These are phyloP conservation scores for Orthonychiurus folsomi DNA, from an alignment of 2,888 invertebrate genomes.

Conservation along the genomic window DNA sequence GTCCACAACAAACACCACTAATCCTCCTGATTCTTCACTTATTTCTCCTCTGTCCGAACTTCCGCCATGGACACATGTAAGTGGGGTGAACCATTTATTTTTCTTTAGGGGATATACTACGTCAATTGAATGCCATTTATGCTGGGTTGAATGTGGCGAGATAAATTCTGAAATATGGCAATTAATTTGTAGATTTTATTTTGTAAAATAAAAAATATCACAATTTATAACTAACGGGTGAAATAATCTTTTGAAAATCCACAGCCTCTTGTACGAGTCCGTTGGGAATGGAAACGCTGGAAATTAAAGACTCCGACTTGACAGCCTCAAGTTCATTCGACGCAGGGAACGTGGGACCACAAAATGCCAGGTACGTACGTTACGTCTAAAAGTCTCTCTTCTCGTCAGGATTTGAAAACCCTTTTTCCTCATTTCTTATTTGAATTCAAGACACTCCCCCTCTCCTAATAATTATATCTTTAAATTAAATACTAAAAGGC, in stretches of 20 bases:
- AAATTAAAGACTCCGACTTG: conserved; percentile 55
- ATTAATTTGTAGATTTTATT: too few relatives aligned
- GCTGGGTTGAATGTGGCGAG: too few relatives aligned
- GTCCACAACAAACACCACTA: background rate
- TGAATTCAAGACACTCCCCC: background rate
- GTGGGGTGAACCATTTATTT: too few relatives aligned
- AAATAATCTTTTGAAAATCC: background rate
- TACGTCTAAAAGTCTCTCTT: too few relatives aligned
- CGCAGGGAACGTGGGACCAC: conserved; percentile 56
- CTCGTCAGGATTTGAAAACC: background rate
- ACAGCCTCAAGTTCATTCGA: conserved; percentile 58
- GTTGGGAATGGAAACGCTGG: conserved; percentile 58
- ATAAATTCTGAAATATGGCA: too few relatives aligned
- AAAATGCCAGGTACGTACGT: conserved; percentile 55
- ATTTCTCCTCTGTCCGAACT: background rate
- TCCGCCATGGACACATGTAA: background rate
- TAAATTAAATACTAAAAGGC: too few relatives aligned
- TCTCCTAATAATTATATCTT: background rate
- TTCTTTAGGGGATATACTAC: too few relatives aligned
- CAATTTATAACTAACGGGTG: too few relatives aligned
- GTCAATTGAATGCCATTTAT: too few relatives aligned
- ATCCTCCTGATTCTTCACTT: background rate
- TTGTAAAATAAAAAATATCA: background rate
- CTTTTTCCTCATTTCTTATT: background rate
- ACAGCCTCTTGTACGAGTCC: conserved; percentile 53